phyloP scores from a whole-genome alignment of 1,140 invertebrate species.

The Pseudomyrmex gracilis region DNA sequence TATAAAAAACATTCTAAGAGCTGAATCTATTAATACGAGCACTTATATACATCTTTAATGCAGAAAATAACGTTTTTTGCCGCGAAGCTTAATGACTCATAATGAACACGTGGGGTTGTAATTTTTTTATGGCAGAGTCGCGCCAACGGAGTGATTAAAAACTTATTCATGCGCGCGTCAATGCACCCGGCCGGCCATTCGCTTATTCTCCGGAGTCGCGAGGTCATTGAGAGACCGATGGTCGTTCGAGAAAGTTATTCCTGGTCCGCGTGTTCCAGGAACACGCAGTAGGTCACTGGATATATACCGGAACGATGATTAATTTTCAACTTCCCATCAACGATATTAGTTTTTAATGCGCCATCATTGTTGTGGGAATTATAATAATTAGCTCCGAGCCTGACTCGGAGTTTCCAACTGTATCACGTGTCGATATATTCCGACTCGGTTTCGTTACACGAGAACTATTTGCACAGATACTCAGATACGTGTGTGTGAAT shows the following conservation, averaged over 20 bases:
- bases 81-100: neutral
- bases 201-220: conserved; percentile 5
- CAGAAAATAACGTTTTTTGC: conserved; percentile 9
- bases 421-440: conserved; percentile 62
- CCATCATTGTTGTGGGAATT: conserved; percentile 70
- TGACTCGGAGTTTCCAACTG: conserved; percentile 64
- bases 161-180: conserved; percentile 43
- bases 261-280: conserved; percentile 47
- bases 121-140: conserved; percentile 8
- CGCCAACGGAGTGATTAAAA: conserved; percentile 42
- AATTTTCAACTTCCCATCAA: conserved; percentile 71
- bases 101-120: neutral
- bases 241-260: conserved; percentile 64
- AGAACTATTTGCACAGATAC: conserved; percentile 2
- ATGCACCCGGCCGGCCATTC: conserved; percentile 33
- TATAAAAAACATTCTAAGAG: neutral
- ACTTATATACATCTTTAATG: neutral
- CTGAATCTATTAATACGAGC: neutral
- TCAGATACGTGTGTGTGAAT: neutral
- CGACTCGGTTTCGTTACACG: conserved; percentile 38
- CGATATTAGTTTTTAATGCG: conserved; percentile 76
- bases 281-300: conserved; percentile 63
- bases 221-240: conserved; percentile 53
- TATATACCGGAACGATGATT: conserved; percentile 66
- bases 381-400: conserved; percentile 75